Evolutionary conservation across 2,888 invertebrate genomes (phyloP).

Genomic region (Ceriagrion tenellum): DNA sequence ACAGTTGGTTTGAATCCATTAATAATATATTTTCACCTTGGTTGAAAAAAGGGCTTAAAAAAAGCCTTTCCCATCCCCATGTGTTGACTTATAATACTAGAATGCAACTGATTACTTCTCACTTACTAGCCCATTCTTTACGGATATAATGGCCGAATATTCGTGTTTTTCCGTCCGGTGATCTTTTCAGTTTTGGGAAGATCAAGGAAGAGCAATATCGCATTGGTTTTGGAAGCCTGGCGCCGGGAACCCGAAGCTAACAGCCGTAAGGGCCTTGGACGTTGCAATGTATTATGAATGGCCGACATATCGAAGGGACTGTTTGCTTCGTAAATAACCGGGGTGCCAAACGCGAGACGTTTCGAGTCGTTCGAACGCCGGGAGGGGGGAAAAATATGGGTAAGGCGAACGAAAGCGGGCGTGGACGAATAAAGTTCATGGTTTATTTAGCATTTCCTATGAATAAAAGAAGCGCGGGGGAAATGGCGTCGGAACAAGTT

Average conservation of each 20-base stretch:
- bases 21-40: too few relatives aligned
- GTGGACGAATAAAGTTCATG: background rate
- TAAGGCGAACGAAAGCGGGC: background rate
- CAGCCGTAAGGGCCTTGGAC: background rate
- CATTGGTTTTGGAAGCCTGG: background rate
- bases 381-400: background rate
- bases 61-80: too few relatives aligned
- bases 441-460: slow-evolving; percentile 18
- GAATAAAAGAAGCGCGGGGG: background rate
- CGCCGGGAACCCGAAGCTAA: background rate
- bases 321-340: background rate
- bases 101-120: too few relatives aligned
- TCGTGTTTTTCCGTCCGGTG: too few relatives aligned
- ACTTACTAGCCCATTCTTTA: too few relatives aligned
- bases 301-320: background rate
- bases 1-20: too few relatives aligned
- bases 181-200: background rate
- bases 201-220: background rate
- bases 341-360: background rate
- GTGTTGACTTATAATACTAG: too few relatives aligned
- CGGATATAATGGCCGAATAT: too few relatives aligned
- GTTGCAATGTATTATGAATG: background rate
- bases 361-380: background rate
- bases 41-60: too few relatives aligned
- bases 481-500: background rate